Conservation (phyloP, 2,797 vertebrate genomes). For the Hippocampus kuda region DNA sequence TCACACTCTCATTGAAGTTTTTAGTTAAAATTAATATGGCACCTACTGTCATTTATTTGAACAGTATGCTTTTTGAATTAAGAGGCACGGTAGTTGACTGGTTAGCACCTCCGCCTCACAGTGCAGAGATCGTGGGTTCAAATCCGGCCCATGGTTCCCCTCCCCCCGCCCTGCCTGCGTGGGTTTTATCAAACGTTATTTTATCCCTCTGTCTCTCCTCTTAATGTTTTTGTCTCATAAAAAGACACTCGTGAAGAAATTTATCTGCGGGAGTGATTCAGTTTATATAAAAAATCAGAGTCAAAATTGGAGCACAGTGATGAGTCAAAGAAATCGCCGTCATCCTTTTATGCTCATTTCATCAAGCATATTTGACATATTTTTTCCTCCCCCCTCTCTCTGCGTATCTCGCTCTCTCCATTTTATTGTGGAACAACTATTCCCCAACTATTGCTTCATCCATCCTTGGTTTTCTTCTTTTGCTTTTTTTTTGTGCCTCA, state of each 20-base stretch:
- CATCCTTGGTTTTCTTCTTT: neutral
- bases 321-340: neutral
- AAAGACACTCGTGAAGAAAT: neutral
- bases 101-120: no score
- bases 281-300: neutral
- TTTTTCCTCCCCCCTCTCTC: neutral
- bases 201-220: neutral
- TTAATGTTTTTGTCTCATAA: neutral
- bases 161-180: no score
- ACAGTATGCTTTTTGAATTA: no score
- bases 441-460: slow-evolving; percentile 12
- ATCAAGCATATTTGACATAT: neutral
- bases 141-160: no score
- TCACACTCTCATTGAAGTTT: no score
- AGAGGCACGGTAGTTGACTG: no score
- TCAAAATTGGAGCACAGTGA: neutral
- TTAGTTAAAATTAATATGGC: no score
- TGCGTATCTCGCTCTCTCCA: neutral
- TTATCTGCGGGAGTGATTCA: neutral
- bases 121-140: no score
- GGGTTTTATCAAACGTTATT: neutral
- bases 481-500: slow-evolving; percentile 9
- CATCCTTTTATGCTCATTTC: neutral
- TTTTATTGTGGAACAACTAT: slow-evolving; percentile 5
- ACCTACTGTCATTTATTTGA: no score